Conservation (phyloP, 35 echinoderm and acorn worm genomes). For the Diadema setosum region DNA sequence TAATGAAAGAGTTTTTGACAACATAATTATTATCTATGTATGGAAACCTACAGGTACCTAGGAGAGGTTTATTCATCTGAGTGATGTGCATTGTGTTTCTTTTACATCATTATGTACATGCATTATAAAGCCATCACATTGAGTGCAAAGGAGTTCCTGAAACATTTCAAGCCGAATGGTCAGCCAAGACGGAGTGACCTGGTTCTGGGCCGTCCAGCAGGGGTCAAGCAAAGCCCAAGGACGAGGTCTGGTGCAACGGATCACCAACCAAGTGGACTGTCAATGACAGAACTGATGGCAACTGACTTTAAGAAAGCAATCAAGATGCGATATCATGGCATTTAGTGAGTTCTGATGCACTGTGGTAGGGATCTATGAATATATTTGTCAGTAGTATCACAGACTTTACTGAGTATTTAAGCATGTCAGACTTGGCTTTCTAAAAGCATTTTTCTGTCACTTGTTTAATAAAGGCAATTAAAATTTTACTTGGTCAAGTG, state of each 20-base stretch:
- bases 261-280: neutral
- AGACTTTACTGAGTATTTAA: too few relatives aligned
- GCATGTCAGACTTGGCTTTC: too few relatives aligned
- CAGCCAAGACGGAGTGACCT: slow-evolving; percentile 27
- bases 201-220: neutral
- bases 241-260: neutral
- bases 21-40: neutral
- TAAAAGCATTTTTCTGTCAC: too few relatives aligned
- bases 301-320: neutral
- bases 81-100: neutral
- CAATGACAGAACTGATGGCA: neutral
- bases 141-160: slow-evolving; percentile 53
- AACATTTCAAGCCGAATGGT: slow-evolving; percentile 42
- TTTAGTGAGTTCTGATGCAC: neutral
- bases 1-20: neutral
- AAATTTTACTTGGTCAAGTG: too few relatives aligned
- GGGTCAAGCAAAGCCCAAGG: neutral
- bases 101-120: neutral
- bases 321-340: neutral
- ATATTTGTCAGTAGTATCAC: too few relatives aligned
- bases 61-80: neutral
- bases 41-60: neutral
- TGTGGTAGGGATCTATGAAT: too few relatives aligned
- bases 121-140: slow-evolving; percentile 23
- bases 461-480: too few relatives aligned